These are phyloP conservation scores for Porites divaricata DNA, from an alignment of 92 coral and sea anemone genomes.

Conservation along the genomic window DNA sequence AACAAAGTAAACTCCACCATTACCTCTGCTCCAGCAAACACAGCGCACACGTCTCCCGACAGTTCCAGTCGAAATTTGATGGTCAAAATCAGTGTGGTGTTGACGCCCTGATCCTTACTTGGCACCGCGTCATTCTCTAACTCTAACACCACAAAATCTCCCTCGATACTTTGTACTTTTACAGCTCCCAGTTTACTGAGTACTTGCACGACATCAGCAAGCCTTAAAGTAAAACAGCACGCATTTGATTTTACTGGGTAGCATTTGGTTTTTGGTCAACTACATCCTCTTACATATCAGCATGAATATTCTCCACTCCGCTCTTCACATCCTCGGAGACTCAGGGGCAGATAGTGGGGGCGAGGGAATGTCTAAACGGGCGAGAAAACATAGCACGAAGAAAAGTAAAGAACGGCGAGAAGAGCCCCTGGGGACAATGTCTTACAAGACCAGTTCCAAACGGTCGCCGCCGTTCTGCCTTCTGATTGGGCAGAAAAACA, in stretches of 20 bases:
- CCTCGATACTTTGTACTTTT: constrained; percentile 59
- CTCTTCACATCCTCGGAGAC: too few relatives aligned
- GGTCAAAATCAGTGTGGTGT: constrained; percentile 62
- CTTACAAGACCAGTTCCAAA: too few relatives aligned
- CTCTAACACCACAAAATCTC: constrained; percentile 77
- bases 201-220: constrained; percentile 45
- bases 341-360: too few relatives aligned
- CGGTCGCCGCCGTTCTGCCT: too few relatives aligned
- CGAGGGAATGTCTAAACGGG: too few relatives aligned
- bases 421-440: too few relatives aligned
- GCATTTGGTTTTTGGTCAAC: background rate
- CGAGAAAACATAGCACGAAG: too few relatives aligned
- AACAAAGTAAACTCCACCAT: background rate
- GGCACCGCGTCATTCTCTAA: constrained; percentile 32
- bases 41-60: constrained; percentile 31
- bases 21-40: constrained; percentile 49
- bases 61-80: constrained; percentile 66
- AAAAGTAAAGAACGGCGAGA: too few relatives aligned
- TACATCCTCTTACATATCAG: too few relatives aligned
- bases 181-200: constrained; percentile 57
- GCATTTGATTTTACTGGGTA: background rate
- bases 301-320: too few relatives aligned
- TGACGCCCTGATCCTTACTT: background rate
- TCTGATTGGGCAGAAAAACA: too few relatives aligned
- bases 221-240: constrained; percentile 43